Percentiles rank a stretch among this genome's conserved stretches.
Evolutionary conservation across 2,888 invertebrate genomes (phyloP).

Genomic region (Parnassius glacialis): DNA sequence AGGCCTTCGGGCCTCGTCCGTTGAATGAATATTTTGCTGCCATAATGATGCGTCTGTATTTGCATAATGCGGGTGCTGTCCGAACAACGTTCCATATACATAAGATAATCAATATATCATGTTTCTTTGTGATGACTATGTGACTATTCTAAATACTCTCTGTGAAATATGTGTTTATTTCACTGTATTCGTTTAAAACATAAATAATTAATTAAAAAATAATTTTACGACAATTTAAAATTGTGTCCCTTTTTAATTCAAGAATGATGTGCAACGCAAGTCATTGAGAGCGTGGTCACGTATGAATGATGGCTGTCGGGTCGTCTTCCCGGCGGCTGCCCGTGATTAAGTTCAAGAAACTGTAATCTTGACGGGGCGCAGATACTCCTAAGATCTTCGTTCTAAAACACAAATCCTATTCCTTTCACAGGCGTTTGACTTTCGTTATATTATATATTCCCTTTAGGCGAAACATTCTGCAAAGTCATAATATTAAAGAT

Average conservation of each 20-base stretch:
- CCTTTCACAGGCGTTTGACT: conserved; percentile 1
- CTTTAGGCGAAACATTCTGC: conserved; percentile 14
- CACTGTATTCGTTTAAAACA: too few species aligned
- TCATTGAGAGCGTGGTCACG: conserved; percentile 48
- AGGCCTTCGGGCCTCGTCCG: not conserved
- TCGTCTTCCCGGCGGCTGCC: conserved; percentile 38
- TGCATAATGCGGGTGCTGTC: not conserved
- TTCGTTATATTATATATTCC: conserved; percentile 16
- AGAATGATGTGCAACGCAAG: conserved; percentile 37
- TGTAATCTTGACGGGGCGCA: conserved; percentile 48
- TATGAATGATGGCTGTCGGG: conserved; percentile 31
- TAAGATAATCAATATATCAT: not conserved
- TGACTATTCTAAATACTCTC: too few species aligned
- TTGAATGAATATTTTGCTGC: conserved; percentile 16
- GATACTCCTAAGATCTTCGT: conserved; percentile 26
- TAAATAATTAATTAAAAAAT: too few species aligned
- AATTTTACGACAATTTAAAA: too few species aligned
- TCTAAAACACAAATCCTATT: conserved; percentile 2
- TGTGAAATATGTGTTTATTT: too few species aligned
- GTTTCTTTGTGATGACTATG: not conserved
- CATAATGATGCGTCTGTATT: conserved; percentile 9
- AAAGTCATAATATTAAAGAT: conserved; percentile 18
- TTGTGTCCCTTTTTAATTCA: conserved; percentile 8
- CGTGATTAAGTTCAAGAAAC: conserved; percentile 51
- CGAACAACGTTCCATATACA: conserved; percentile 4